Evolutionary conservation across 2,888 invertebrate species (phyloP).

Genomic region (Rotaria sp.): DNA sequence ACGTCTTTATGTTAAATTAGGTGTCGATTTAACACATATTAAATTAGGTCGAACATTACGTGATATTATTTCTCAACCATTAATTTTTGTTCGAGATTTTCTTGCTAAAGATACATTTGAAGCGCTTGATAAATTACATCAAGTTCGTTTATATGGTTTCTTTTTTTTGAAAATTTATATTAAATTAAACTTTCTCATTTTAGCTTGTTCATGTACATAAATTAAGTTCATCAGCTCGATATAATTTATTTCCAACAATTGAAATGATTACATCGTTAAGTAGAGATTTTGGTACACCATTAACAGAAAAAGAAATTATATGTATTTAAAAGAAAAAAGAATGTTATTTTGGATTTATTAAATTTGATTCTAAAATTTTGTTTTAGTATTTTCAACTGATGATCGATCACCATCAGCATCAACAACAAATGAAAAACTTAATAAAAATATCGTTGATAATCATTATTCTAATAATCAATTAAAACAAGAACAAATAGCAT

Average conservation of each 20-base stretch:
- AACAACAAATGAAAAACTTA: neutral
- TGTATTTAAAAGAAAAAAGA: constrained; percentile 46
- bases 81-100: constrained; percentile 54
- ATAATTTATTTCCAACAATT: constrained; percentile 50
- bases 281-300: constrained; percentile 53
- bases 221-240: constrained; percentile 48
- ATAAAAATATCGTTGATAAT: neutral
- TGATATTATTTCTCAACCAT: constrained; percentile 50
- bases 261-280: constrained; percentile 54
- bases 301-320: constrained; percentile 48
- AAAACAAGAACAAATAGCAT: neutral
- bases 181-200: neutral
- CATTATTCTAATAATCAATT: neutral
- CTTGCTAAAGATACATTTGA: constrained; percentile 52
- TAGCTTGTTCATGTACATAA: constrained; percentile 43
- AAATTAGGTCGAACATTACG: constrained; percentile 52
- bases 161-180: neutral
- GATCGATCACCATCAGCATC: constrained; percentile 27
- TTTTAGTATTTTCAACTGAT: constrained; percentile 28
- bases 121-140: constrained; percentile 49
- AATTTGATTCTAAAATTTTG: neutral
- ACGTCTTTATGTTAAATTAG: constrained; percentile 51
- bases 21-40: constrained; percentile 51
- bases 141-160: constrained; percentile 44
- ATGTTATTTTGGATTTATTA: neutral